Conservation (phyloP, 1,140 invertebrate species). For the Drosophila carrolli region DNA sequence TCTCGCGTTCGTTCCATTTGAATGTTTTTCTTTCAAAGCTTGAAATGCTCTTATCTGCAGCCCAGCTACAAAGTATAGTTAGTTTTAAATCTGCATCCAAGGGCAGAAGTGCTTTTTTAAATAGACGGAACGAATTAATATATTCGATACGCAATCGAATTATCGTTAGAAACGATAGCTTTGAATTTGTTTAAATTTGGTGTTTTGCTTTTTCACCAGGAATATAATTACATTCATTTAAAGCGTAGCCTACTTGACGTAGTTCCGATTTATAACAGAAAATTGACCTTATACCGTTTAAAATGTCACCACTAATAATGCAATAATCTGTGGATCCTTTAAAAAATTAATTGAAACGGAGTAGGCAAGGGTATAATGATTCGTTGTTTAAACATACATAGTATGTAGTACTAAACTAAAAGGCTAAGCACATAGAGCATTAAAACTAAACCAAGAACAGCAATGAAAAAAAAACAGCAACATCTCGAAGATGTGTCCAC, state of each 20-base stretch:
- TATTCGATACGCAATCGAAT: not conserved
- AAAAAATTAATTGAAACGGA: not conserved
- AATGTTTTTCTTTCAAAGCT: not conserved
- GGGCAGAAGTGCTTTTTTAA: constrained; percentile 5
- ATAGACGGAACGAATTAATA: not conserved
- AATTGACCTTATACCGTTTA: not conserved
- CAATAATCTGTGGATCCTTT: not conserved
- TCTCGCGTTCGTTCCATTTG: not conserved
- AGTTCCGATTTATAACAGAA: not conserved
- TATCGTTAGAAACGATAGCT: constrained; percentile 1
- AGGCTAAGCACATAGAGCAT: not conserved
- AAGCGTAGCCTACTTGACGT: not conserved
- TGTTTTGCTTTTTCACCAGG: not conserved
- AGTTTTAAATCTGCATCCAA: not conserved
- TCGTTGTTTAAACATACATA: not conserved
- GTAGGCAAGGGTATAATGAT: constrained; percentile 5
- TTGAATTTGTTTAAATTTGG: not conserved
- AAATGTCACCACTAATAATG: not conserved
- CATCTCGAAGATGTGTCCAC: constrained; percentile 37
- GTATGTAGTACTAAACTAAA: not conserved
- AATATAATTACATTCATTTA: not conserved
- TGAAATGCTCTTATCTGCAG: constrained; percentile 3
- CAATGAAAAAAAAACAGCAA: constrained; percentile 5
- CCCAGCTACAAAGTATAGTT: not conserved
- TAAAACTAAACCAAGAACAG: not conserved